Base-by-base conservation (phyloP, 2,888 invertebrate species). In the Germaria angustata region DNA sequence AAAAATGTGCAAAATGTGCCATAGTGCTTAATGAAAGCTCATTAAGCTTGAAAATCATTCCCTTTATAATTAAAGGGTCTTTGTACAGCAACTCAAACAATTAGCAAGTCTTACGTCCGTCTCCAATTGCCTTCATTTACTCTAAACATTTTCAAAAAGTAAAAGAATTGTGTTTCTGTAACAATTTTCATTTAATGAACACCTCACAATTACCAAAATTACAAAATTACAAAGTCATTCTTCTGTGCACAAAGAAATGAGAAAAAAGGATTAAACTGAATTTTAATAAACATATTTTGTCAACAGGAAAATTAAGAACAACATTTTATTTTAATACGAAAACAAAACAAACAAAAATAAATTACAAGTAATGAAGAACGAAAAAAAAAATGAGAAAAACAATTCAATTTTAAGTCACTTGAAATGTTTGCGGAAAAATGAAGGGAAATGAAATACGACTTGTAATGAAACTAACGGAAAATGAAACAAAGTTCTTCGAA, bases 351-450 rank as follows among this genome's bases (percentile, higher is more conserved):
- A 44, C 34, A 51, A 11, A 69, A 34, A 32, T 22, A 11, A 39
- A 34, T 0, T 0, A 20, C 36, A 55, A 75, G 39, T 44, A 57
- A 44, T 20, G 49, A 46, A 20, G 15, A 59, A 32, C 22, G 28
- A 28, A 28, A 28, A 28, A 49, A 44, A 44, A 63, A 20, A 32
- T 1, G 8, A 24, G 13, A 51, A 44, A 66, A 75, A 71, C 46
- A 71, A 77, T 63, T 28, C 69, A 59, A 69, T 76, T 71, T 75
- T 53, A 61, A 65, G 79, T 36, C 32, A 71, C 49, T 79, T 39
- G 79, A 82, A 82, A 82, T 82, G 79, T 79, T 79, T 71, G 71
- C 75, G 75, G 82, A 79, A 82, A 79, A 82, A 44, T 78, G 73
- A 82, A 75, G 65, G 82, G 69, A 82, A 82, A 82, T 78, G 59